Conservation (phyloP, 2,888 invertebrate species). For the Synanthedon formicaeformis region DNA sequence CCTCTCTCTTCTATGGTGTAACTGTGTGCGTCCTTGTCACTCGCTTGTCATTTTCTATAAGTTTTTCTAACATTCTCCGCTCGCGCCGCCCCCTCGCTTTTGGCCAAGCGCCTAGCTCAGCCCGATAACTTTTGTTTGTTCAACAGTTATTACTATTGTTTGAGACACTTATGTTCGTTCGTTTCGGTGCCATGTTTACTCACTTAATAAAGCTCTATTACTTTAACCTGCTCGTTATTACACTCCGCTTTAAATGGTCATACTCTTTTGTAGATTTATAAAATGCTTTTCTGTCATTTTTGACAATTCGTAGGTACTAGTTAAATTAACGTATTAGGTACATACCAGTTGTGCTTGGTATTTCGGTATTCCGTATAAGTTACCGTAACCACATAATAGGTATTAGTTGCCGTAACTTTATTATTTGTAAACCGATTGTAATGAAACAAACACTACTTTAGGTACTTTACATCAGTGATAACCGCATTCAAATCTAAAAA, state of each 20-base stretch:
- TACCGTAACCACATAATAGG: too few relatives aligned
- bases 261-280: too few relatives aligned
- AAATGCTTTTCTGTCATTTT: not conserved
- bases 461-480: too few relatives aligned
- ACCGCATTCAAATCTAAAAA: too few relatives aligned
- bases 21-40: conserved; percentile 53
- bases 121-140: conserved; percentile 61
- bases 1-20: conserved; percentile 47
- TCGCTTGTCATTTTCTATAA: conserved; percentile 70
- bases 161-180: conserved; percentile 57
- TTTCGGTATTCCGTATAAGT: too few relatives aligned
- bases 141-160: conserved; percentile 63
- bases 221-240: conserved; percentile 10
- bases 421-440: too few relatives aligned
- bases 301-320: not conserved
- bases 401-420: too few relatives aligned
- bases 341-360: not conserved
- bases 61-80: conserved; percentile 68
- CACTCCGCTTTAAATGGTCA: too few relatives aligned
- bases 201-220: conserved; percentile 52
- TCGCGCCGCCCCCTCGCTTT: conserved; percentile 54
- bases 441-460: too few relatives aligned
- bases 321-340: not conserved
- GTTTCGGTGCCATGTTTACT: conserved; percentile 44
- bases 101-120: conserved; percentile 51